Evolutionary conservation across 2,797 vertebrate species (phyloP).

Genomic region (Premnoplex brunnescens): DNA sequence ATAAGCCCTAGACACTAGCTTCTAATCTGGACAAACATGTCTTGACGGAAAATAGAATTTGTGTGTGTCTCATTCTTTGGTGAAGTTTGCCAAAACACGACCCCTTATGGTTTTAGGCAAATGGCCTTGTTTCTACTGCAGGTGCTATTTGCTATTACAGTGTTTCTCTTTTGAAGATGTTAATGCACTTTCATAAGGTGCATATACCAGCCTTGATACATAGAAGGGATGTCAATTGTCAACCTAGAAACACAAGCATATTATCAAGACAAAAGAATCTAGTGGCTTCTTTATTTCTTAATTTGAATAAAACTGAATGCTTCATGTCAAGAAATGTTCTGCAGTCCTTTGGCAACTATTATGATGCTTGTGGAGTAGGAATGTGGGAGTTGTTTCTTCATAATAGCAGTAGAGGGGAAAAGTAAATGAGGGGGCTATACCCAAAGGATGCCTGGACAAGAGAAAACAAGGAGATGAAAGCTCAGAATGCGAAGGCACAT

Average conservation of each 20-base stretch:
- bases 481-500: background rate
- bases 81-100: background rate
- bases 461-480: background rate
- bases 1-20: slow-evolving; percentile 15
- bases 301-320: background rate
- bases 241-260: background rate
- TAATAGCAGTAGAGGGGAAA: fast-evolving
- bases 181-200: background rate
- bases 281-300: background rate
- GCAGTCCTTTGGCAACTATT: background rate
- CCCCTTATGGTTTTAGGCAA: background rate
- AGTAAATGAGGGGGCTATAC: background rate
- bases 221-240: background rate
- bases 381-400: background rate
- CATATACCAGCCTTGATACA: background rate
- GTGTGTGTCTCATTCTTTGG: background rate
- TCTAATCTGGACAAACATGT: slow-evolving; percentile 11
- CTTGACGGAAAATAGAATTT: slow-evolving; percentile 41
- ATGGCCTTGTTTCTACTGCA: background rate
- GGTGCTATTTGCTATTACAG: background rate
- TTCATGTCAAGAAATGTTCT: background rate
- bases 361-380: background rate
- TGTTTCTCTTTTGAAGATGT: background rate
- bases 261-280: background rate
- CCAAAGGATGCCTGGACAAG: background rate